These are phyloP conservation scores for Cecidostiba fungosa DNA, from an alignment of 2,888 invertebrate genomes.

Conservation along the genomic window DNA sequence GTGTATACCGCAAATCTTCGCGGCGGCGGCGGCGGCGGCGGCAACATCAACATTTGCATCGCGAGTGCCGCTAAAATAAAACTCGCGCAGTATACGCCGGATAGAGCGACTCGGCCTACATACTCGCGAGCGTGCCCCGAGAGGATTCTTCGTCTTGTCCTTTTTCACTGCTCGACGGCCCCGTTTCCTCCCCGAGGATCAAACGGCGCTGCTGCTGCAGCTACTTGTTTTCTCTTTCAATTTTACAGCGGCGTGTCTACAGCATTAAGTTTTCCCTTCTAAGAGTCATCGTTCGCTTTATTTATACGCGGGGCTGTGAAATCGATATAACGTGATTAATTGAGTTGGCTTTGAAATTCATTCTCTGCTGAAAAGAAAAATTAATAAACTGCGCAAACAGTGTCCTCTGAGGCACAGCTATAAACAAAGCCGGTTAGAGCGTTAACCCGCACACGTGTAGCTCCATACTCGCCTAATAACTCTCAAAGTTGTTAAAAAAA, in stretches of 20 bases:
- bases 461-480: neutral
- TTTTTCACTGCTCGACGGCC: constrained; percentile 47
- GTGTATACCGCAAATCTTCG: neutral
- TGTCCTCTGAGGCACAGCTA: neutral
- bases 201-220: constrained; percentile 31
- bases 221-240: constrained; percentile 54
- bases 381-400: too few relatives aligned
- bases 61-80: constrained; percentile 35
- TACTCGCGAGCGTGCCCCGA: constrained; percentile 36
- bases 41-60: constrained; percentile 44
- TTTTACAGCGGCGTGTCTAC: constrained; percentile 15
- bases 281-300: neutral
- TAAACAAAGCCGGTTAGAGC: neutral
- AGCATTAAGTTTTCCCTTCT: neutral
- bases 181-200: constrained; percentile 40
- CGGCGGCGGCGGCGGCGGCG: neutral
- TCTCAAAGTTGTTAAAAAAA: neutral
- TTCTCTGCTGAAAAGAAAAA: neutral
- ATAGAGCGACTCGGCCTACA: neutral
- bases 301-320: neutral
- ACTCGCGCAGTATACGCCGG: neutral
- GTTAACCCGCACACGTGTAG: neutral
- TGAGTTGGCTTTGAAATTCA: too few relatives aligned
- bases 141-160: constrained; percentile 64
- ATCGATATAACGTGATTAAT: too few relatives aligned